Conservation (phyloP, 2,888 invertebrate genomes). For the Syrphus vitripennis region DNA sequence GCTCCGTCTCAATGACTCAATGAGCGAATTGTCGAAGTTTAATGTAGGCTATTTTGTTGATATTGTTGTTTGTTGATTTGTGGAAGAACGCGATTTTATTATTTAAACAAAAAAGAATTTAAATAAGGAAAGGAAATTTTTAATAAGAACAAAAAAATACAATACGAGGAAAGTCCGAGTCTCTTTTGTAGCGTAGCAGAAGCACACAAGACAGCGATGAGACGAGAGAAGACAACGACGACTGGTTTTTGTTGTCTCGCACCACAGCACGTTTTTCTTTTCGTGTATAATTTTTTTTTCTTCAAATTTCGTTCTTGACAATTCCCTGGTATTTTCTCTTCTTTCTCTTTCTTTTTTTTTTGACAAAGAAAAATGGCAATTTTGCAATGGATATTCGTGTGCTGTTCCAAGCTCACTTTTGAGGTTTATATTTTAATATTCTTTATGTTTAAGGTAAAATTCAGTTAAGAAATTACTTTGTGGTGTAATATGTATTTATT, state of each 20-base stretch:
- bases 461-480: neutral
- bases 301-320: conserved; percentile 20
- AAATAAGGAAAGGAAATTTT: neutral
- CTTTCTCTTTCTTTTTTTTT: conserved; percentile 17
- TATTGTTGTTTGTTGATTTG: neutral
- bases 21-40: conserved; percentile 22
- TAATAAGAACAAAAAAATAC: neutral
- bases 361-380: conserved; percentile 31
- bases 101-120: neutral
- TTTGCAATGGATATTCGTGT: neutral
- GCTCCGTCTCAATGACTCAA: conserved; percentile 13
- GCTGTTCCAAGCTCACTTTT: neutral
- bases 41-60: neutral
- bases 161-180: neutral
- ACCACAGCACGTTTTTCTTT: conserved; percentile 34
- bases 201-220: neutral
- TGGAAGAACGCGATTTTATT: conserved; percentile 20
- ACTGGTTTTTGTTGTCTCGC: conserved; percentile 68
- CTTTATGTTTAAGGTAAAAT: neutral
- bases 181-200: neutral
- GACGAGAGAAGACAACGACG: conserved; percentile 31
- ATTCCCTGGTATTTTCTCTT: conserved; percentile 16
- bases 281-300: conserved; percentile 1
- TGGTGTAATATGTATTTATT: conserved; percentile 6
- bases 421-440: neutral